A percentile compares a stretch with the other conserved stretches of the same genome.
phyloP scores from a whole-genome alignment of 2,797 vertebrate species.

The Agapornis canus region DNA sequence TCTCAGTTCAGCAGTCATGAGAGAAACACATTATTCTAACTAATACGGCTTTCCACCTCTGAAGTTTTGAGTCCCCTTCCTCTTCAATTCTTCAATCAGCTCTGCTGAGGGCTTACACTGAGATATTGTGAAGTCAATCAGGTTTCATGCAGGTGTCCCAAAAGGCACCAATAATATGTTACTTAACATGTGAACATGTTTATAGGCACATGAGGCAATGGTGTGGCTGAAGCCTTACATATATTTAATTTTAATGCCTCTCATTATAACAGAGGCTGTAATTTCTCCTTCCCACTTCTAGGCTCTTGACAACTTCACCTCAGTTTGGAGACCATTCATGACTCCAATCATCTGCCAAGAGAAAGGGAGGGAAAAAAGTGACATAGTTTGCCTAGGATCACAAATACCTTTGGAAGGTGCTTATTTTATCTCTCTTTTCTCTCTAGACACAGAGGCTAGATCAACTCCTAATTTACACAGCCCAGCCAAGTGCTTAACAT shows the following conservation, averaged over 20 bases:
- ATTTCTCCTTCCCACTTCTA: neutral
- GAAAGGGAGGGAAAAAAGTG: neutral
- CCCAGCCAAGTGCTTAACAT: neutral
- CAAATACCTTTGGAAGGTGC: neutral
- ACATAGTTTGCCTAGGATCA: neutral
- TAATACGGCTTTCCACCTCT: neutral
- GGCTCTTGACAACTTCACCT: neutral
- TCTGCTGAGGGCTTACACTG: neutral
- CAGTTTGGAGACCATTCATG: accelerated
- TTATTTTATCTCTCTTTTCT: neutral
- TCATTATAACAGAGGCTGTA: neutral
- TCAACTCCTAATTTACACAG: neutral
- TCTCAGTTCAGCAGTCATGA: neutral
- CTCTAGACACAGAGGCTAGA: neutral
- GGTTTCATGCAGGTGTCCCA: neutral
- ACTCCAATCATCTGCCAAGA: neutral
- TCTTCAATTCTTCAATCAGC: neutral
- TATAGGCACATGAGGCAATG: neutral
- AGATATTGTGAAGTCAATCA: neutral
- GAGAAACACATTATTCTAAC: neutral
- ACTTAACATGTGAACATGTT: neutral
- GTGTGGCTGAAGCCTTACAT: neutral
- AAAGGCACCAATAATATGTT: neutral
- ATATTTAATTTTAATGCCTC: neutral
- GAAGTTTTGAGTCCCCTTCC: neutral